Evolutionary conservation across 2,888 invertebrate species (phyloP).

Genomic region (Aporophyla lueneburgensis): DNA sequence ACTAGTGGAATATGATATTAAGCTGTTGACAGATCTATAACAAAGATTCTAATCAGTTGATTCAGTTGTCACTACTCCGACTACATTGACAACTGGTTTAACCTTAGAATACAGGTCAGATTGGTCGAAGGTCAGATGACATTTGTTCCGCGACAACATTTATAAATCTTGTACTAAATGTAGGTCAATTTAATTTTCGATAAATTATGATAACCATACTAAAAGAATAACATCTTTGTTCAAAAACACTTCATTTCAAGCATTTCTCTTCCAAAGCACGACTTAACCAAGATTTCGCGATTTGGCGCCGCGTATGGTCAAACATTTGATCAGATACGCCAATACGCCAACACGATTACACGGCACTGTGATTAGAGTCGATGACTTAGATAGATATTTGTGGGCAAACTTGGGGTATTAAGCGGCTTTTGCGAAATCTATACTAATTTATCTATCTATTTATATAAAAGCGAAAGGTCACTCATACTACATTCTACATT

Average conservation of each 20-base stretch:
- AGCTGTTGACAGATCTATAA: conserved; percentile 13
- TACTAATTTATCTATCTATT: no score
- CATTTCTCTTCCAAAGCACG: conserved; percentile 21
- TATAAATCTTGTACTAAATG: conserved; percentile 4
- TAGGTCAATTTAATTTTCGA: neutral
- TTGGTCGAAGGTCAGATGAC: conserved; percentile 22
- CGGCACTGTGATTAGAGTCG: conserved; percentile 32
- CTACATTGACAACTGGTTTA: conserved; percentile 31
- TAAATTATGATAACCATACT: neutral
- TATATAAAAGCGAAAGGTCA: no score
- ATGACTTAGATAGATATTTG: conserved; percentile 59
- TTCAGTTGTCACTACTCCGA: conserved; percentile 33
- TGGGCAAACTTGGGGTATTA: conserved; percentile 4
- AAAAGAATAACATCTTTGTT: conserved; percentile 9
- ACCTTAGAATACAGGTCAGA: conserved; percentile 36
- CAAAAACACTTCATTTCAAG: conserved; percentile 14
- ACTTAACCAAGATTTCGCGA: conserved; percentile 44
- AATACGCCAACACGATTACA: conserved; percentile 47
- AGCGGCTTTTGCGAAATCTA: conserved; percentile 13
- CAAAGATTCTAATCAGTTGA: conserved; percentile 40
- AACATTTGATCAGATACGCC: conserved; percentile 58
- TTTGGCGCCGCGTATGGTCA: conserved; percentile 45
- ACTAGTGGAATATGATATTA: conserved; percentile 8
- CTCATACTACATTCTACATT: no score
- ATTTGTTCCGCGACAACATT: conserved; percentile 4